These are phyloP conservation scores for Minunthozetes semirufus DNA, from an alignment of 2,888 invertebrate genomes.

Conservation along the genomic window DNA sequence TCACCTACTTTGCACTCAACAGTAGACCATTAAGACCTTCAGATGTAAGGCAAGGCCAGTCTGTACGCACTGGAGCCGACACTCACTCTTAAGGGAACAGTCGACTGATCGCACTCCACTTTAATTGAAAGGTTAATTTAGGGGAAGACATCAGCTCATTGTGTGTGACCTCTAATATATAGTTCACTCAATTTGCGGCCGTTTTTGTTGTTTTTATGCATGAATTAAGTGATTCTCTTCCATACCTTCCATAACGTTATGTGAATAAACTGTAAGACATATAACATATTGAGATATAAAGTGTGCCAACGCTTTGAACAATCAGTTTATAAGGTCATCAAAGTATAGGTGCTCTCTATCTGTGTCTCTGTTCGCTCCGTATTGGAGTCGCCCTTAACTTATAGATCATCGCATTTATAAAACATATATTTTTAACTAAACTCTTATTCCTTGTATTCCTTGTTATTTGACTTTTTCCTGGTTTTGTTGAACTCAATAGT, in stretches of 20 bases:
- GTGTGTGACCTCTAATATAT: not conserved
- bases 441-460: too few relatives aligned
- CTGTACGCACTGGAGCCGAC: not conserved
- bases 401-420: not conserved
- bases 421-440: not conserved
- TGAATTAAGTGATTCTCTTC: not conserved
- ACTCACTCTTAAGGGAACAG: not conserved
- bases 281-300: not conserved
- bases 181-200: not conserved
- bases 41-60: slow-evolving; percentile 27
- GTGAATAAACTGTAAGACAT: not conserved
- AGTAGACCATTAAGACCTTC: slow-evolving; percentile 21
- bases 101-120: not conserved
- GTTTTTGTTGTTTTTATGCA: slow-evolving; percentile 9
- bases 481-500: too few relatives aligned
- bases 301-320: slow-evolving; percentile 15
- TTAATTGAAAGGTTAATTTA: not conserved
- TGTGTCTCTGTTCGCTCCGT: not conserved
- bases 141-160: not conserved
- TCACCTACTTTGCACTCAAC: slow-evolving; percentile 32
- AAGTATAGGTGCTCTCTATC: slow-evolving; percentile 6
- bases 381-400: not conserved
- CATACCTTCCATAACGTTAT: not conserved
- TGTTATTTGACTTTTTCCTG: too few relatives aligned
- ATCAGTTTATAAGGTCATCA: slow-evolving; percentile 30